phyloP scores from a whole-genome alignment of 2,113 vertebrate genomes.

The Promerops cafer region DNA sequence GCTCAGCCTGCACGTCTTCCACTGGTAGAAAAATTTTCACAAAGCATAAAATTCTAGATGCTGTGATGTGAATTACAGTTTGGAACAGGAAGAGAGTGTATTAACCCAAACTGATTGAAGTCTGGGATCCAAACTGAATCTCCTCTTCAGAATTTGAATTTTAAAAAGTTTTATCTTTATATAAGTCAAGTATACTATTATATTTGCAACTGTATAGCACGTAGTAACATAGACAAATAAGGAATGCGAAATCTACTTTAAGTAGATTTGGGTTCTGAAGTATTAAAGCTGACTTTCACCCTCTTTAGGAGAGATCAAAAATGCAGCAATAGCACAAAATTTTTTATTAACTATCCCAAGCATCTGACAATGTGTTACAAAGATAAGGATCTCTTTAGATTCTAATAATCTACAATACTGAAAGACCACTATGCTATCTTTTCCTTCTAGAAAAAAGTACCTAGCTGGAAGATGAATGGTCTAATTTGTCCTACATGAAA shows the following conservation, averaged over 20 bases:
- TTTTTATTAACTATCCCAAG: background rate
- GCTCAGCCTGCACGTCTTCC: background rate
- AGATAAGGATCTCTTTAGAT: background rate
- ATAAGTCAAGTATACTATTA: background rate
- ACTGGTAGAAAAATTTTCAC: background rate
- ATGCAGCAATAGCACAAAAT: background rate
- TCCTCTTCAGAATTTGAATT: background rate
- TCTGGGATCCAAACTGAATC: background rate
- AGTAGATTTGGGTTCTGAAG: background rate
- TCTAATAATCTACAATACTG: background rate
- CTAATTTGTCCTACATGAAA: background rate
- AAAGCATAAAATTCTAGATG: background rate
- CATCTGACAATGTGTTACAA: background rate
- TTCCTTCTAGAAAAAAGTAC: background rate
- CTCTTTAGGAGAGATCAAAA: background rate
- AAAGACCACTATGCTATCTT: background rate
- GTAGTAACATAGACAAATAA: background rate
- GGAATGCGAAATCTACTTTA: background rate
- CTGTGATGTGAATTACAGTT: background rate
- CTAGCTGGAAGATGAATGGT: background rate
- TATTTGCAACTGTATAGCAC: background rate
- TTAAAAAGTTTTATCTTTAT: background rate
- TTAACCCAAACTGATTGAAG: background rate
- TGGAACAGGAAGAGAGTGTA: background rate
- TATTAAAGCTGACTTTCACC: background rate